A percentile compares a stretch with the other conserved stretches of the same genome.
Evolutionary conservation across 2,113 vertebrate species (phyloP).

Genomic region (Microtus pennsylvanicus): DNA sequence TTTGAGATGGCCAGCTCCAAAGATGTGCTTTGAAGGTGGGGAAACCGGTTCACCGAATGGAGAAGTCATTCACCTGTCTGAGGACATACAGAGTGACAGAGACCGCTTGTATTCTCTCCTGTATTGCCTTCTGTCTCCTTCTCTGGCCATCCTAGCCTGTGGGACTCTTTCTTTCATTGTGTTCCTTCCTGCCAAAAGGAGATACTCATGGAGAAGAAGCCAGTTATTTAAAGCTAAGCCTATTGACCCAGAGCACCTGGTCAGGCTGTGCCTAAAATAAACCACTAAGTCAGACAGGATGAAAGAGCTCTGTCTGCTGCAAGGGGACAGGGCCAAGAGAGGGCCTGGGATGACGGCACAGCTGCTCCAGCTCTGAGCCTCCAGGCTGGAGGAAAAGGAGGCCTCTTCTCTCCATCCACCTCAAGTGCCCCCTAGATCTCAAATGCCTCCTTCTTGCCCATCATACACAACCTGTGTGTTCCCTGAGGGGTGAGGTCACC

Average conservation of each 20-base stretch:
- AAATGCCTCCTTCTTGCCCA: not conserved
- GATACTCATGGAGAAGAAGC: slow-evolving; percentile 48
- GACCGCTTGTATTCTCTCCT: not conserved
- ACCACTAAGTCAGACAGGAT: slow-evolving; percentile 60
- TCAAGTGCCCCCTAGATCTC: not conserved
- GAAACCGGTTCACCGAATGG: not conserved
- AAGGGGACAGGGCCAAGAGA: not conserved
- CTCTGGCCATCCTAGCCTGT: not conserved
- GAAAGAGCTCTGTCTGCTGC: slow-evolving; percentile 54
- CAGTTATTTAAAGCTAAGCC: slow-evolving; percentile 80
- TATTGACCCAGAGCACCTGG: slow-evolving; percentile 79
- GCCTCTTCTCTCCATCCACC: not conserved
- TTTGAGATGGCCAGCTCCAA: not conserved
- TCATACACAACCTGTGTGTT: not conserved
- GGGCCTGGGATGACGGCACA: not conserved
- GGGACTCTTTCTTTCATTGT: not conserved
- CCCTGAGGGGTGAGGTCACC: not conserved
- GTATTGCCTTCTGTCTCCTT: not conserved
- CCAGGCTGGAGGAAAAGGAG: not conserved
- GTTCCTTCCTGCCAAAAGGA: slow-evolving; percentile 46
- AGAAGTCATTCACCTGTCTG: not conserved
- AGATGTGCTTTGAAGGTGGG: not conserved
- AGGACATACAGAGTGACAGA: not conserved
- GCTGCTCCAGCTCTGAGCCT: not conserved
- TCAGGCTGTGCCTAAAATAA: slow-evolving; percentile 75